These are phyloP conservation scores for Corella eumyota DNA, from an alignment of 23 tunicate genomes.

Conservation along the genomic window DNA sequence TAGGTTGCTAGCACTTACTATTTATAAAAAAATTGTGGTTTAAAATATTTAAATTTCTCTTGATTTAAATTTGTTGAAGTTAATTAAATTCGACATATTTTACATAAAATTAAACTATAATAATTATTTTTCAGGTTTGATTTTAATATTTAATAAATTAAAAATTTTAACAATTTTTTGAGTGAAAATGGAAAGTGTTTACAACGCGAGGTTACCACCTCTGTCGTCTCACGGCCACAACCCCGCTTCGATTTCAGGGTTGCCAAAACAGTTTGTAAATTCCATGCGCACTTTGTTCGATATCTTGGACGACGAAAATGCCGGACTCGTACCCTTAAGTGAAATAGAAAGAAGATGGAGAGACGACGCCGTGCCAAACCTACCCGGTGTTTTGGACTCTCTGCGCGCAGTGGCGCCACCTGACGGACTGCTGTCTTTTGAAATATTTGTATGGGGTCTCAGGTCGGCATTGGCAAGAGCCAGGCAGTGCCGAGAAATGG, in stretches of 20 bases:
- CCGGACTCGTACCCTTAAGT: conserved; percentile 43
- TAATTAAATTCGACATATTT: not conserved
- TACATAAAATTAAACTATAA: no score
- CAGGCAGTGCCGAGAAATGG: conserved; percentile 4
- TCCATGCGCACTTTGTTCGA: conserved; percentile 62
- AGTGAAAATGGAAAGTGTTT: conserved; percentile 7
- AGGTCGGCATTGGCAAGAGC: conserved; percentile 26
- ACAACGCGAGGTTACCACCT: not conserved
- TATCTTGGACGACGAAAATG: conserved; percentile 30
- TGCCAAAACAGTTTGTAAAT: conserved; percentile 47
- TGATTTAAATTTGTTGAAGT: not conserved
- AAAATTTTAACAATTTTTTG: not conserved
- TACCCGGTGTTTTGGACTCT: conserved; percentile 65
- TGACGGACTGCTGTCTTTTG: conserved; percentile 47
- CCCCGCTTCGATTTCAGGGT: conserved; percentile 8
- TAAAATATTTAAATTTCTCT: not conserved
- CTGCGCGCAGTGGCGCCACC: conserved; percentile 49
- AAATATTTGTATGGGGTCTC: conserved; percentile 63
- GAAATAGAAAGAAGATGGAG: conserved; percentile 69
- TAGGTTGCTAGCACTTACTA: no score
- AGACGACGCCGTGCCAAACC: conserved; percentile 82
- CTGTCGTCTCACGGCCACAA: conserved; percentile 2
- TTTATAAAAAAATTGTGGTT: no score
- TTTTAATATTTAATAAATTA: not conserved
- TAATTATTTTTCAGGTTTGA: not conserved